Percentiles rank a stretch among this genome's conserved stretches.
Conservation (phyloP, 64 coral and sea anemone species). For the Stylophora pistillata region DNA sequence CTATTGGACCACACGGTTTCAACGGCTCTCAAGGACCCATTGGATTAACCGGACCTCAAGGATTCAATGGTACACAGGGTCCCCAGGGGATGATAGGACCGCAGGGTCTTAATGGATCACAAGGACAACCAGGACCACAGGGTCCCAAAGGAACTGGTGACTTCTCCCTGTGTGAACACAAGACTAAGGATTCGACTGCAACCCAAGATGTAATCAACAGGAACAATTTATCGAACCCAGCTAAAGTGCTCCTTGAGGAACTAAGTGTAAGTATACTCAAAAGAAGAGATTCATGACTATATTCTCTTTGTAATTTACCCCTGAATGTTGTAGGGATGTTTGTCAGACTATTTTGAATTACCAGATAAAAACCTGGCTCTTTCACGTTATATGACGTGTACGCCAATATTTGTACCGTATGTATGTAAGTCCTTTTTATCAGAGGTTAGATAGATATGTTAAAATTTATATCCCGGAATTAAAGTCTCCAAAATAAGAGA, state of each 20-base stretch:
- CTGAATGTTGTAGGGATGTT: background rate
- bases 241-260: background rate
- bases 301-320: no score
- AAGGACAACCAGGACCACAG: background rate
- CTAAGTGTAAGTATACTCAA: background rate
- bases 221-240: background rate
- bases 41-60: slow-evolving; percentile 33
- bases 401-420: background rate
- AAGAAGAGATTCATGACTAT: no score
- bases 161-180: slow-evolving; percentile 19
- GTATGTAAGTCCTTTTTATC: background rate
- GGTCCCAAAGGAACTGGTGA: slow-evolving; percentile 12
- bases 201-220: background rate
- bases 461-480: no score
- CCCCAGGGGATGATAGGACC: slow-evolving; percentile 14
- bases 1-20: slow-evolving; percentile 23
- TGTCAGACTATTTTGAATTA: background rate
- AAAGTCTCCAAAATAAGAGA: no score
- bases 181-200: background rate
- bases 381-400: background rate
- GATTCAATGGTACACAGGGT: slow-evolving; percentile 49
- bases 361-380: background rate
- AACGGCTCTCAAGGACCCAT: slow-evolving; percentile 32
- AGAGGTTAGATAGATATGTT: no score
- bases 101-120: slow-evolving; percentile 20